phyloP scores from a whole-genome alignment of 2,888 invertebrate genomes.

The Tryphoninae sp. region DNA sequence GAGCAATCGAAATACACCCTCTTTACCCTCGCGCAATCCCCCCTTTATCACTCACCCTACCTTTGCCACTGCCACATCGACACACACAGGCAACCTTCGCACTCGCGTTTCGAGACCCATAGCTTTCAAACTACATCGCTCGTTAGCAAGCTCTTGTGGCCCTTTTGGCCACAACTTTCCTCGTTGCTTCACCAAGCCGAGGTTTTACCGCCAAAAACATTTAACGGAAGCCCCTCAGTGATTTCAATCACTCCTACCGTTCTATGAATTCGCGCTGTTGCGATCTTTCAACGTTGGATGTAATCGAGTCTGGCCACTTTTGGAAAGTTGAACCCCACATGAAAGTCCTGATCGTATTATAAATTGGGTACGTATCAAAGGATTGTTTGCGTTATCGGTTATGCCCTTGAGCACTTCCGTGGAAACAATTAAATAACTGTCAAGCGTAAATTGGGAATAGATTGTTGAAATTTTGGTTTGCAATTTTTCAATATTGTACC shows the following conservation, averaged over 20 bases:
- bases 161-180: conserved; percentile 47
- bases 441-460: too few species aligned
- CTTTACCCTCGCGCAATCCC: conserved; percentile 12
- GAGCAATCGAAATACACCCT: conserved; percentile 52
- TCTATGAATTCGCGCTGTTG: not conserved
- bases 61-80: not conserved
- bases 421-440: too few species aligned
- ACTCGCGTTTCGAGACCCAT: conserved; percentile 20
- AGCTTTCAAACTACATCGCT: conserved; percentile 38
- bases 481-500: too few species aligned
- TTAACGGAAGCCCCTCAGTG: conserved; percentile 20
- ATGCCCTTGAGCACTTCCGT: too few species aligned
- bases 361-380: too few species aligned
- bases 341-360: too few species aligned
- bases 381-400: too few species aligned
- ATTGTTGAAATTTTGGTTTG: too few species aligned
- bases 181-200: conserved; percentile 23
- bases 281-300: not conserved
- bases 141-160: conserved; percentile 37
- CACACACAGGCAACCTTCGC: conserved; percentile 21
- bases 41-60: not conserved
- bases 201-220: conserved; percentile 20
- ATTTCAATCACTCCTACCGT: conserved; percentile 16
- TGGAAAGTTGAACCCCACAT: not conserved
- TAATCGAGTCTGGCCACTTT: not conserved